Base-by-base conservation (phyloP, 2,797 vertebrate genomes). In the Sebastes vulpes region DNA sequence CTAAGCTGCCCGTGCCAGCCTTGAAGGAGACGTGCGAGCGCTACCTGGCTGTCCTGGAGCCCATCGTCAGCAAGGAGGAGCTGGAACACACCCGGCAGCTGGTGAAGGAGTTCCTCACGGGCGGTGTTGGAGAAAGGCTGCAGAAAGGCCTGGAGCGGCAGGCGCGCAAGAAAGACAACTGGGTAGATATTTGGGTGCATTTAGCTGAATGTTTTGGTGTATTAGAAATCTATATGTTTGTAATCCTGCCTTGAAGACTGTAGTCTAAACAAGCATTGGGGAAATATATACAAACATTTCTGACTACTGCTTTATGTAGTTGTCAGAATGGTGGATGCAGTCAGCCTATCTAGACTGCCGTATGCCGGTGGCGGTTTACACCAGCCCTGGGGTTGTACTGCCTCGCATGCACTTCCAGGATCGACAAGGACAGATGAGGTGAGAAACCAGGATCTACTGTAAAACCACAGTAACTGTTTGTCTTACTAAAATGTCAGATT, bases 291-390 rank as follows among this genome's bases (percentile, higher is more conserved):
- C 9, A 60, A 10, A 20, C 6, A 12, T 59, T 11, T 56, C 31
- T 89, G 29, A 65, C 42, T 63, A 1, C 42, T 77, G 66, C 26
- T 79, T 65, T 46, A 1, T 82, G 29, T 35, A 95, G 99, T 96
- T 99, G 38, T 96, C 98, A 2, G 99, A 99, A 52, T 99, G 98
- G 98, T 99, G 99, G 99, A 96, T 98, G 94, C 98, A 98, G 94
- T 97, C 97, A 0, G 96, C 98, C 60, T 99, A 99, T 90, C 95
- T 99, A 68, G 98, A 99, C 86, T 99, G 97, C 82, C 97, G 98
- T 6, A 97, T 99, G 95, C 99, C 99, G 0, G 96, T 99, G 58
- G 97, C 98, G 29, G 97, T 99, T 75, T 97, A 96, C 90, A 98
- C 98, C 77, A 99, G 97, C 88, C 98, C 98, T 0, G 98, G 97